Base-by-base conservation (phyloP, 2,888 invertebrate species). In the Tryphoninae sp. region DNA sequence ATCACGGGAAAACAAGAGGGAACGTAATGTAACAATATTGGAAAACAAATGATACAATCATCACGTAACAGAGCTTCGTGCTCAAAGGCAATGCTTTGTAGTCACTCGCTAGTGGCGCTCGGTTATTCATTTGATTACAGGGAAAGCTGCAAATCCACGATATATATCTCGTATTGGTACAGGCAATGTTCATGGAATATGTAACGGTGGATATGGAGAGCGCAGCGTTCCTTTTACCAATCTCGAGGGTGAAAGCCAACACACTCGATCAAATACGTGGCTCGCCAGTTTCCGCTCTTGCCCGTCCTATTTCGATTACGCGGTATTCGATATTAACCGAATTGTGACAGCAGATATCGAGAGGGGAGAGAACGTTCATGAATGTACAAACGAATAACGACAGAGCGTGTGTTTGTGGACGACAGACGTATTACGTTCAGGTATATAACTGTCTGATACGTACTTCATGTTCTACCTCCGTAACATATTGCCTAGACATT, bases 321-420 rank as follows among this genome's bases (percentile, higher is more conserved):
- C 59, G 11, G 23, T 72, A 67, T 68, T 80, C 67, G 77, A 64
- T 73, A 78, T 78, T 64, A 81, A 77, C 58, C 16, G 58, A 51
- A 53, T 68, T 78, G 55, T 75, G 62, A 77, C 55, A 59, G 59
- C 59, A 13, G 76, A 72, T 58, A 67, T 77, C 58, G 40, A 13
- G 6, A 2, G 33, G 45, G 42, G 49, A 78, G 62, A 45, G 72
- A 42, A 77, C 68, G 64, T 64, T 62, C 67, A 62, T 78, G 40
- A 65, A 45, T 8, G 64, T n/a, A 58, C 68, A 62, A 73, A 68
- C 6, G 45, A n/a, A 33, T 33, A 33, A 33, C 33, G 33, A 33
- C 33, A 1, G 33, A 7, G 6, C 33, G 33, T 42, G 23, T 49
- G n/a, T 42, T 42, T 55, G 33, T 65, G 22, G 9, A 55, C 62